These are phyloP conservation scores for Pangasius krempfi DNA, from an alignment of 2,797 vertebrate species.

Conservation along the genomic window DNA sequence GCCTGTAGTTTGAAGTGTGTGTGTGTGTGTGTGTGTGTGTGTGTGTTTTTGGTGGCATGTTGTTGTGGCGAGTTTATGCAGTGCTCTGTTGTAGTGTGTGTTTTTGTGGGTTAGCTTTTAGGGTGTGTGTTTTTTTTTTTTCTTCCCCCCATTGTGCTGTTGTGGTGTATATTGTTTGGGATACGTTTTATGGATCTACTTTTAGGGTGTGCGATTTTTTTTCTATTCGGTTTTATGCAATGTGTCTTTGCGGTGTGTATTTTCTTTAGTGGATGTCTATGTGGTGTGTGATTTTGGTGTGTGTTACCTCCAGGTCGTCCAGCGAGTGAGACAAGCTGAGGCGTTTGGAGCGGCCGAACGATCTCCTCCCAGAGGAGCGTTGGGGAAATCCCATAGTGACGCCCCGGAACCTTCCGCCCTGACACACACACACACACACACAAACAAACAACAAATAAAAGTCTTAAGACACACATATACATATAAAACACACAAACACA, in stretches of 20 bases:
- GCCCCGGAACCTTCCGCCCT: conserved; percentile 82
- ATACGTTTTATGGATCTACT: not conserved
- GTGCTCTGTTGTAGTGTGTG: not conserved
- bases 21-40: not conserved
- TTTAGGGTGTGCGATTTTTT: not conserved
- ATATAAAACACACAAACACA: not conserved
- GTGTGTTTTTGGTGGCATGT: not conserved
- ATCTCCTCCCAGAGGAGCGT: conserved; percentile 83
- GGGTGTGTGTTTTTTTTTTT: not conserved
- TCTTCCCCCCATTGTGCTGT: not conserved
- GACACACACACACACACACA: conserved; percentile 17
- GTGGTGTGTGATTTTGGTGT: not conserved
- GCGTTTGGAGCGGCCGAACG: conserved; percentile 88
- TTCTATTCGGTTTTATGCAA: not conserved
- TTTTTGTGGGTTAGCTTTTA: not conserved
- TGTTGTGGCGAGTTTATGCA: not conserved
- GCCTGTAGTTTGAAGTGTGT: not conserved
- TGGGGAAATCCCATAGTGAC: conserved; percentile 81
- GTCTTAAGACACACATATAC: not conserved
- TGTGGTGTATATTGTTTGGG: not conserved
- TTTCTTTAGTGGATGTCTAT: not conserved
- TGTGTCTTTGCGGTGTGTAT: not conserved
- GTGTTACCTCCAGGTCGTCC: conserved; percentile 91
- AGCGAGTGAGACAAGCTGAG: conserved; percentile 93
- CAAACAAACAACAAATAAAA: not conserved